Base-by-base conservation (phyloP, 2,888 invertebrate species). In the Cyclophora punctaria region DNA sequence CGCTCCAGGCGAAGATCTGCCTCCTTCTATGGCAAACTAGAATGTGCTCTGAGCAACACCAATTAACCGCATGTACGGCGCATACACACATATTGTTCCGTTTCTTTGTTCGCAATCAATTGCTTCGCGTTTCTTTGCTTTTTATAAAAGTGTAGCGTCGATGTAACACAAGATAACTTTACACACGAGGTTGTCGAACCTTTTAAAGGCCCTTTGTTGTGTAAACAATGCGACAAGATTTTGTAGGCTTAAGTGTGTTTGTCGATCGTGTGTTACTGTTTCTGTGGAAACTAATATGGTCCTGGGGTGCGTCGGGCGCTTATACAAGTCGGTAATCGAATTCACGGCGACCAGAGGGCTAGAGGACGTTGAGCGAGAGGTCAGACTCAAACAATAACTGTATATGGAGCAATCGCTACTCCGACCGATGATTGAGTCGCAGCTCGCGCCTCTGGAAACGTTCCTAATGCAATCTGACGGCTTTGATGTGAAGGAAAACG, bases 1-100 rank as follows among this genome's bases (percentile, higher is more conserved):
- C 78, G 67, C 74, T 69, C 63, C 71, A 67, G 68, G 73, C 78
- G 73, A 67, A 80, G 78, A 78, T 80, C 80, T 77, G 68, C 69
- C 74, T 75, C 84, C 84, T 71, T 86, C 75, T 84, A 81, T 66
- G 84, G 86, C 68, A 75, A 80, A 82, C 80, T 78, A 78, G 81
- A 77, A 75, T 78, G 66, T 67, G 68, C 67, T 72, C 66, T 59
- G 64, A 63, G 61, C 73, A 60, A 68, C 69, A 63, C 69, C 75
- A 78, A 81, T 82, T 82, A 80, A 73, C 71, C 67, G 67, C 69
- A 61, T 67, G 71, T 77, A 71, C 64, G 64, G 66, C 67, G 65
- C 75, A 78, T 76, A 75, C 67, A 77, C 64, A 75, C 71, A 78
- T 73, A 79, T 78, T 77, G 72, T 73, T 73, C 63, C 63, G 69